phyloP scores from a whole-genome alignment of 2,888 invertebrate genomes.

The Crossocerus cetratus region DNA sequence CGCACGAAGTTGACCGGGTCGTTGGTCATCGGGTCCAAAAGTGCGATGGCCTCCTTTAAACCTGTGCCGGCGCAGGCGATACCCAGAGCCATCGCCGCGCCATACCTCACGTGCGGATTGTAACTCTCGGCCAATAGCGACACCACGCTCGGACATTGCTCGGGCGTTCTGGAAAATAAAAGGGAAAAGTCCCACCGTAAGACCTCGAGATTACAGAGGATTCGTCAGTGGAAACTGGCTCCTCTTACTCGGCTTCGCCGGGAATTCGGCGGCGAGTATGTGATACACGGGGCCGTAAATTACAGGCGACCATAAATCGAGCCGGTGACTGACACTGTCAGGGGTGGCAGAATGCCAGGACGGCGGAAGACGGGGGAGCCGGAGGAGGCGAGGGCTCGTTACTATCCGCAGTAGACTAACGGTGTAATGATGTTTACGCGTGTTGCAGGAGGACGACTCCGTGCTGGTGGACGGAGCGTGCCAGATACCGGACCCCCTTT shows the following conservation, averaged over 20 bases:
- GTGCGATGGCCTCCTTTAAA: constrained; percentile 95
- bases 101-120: constrained; percentile 99
- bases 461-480: constrained; percentile 90
- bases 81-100: constrained; percentile 99
- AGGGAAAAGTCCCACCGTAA: neutral
- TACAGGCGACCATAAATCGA: no score
- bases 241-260: no score
- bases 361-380: no score
- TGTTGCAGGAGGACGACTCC: constrained; percentile 87
- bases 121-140: constrained; percentile 98
- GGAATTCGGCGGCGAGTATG: no score
- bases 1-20: constrained; percentile 99
- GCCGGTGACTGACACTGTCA: no score
- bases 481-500: constrained; percentile 92
- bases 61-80: constrained; percentile 99
- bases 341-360: no score
- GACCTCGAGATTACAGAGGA: no score
- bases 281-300: no score
- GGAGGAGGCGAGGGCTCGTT: no score
- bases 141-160: constrained; percentile 98
- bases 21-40: constrained; percentile 98
- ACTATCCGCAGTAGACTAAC: no score
- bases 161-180: constrained; percentile 86
- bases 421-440: constrained; percentile 23
- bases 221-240: no score